A percentile compares a stretch with the other conserved stretches of the same genome.
phyloP scores from a whole-genome alignment of 2,797 vertebrate species.

The Cottoperca gobio region DNA sequence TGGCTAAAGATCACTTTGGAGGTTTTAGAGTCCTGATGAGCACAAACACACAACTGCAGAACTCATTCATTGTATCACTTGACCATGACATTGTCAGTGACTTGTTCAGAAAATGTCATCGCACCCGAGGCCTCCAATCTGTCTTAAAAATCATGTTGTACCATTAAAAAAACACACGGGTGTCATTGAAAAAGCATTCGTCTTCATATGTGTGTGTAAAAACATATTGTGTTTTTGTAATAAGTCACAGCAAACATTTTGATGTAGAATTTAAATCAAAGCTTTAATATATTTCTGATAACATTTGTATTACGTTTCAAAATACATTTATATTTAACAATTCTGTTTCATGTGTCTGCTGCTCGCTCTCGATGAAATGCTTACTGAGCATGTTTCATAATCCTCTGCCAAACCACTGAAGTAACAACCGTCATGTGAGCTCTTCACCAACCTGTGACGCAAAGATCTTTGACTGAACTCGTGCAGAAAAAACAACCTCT shows the following conservation, averaged over 20 bases:
- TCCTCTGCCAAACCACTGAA: neutral
- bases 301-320: too few species aligned
- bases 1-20: neutral
- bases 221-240: too few species aligned
- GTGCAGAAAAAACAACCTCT: neutral
- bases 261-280: neutral
- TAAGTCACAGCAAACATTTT: too few species aligned
- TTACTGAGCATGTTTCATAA: neutral
- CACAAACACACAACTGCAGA: neutral
- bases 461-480: too few species aligned
- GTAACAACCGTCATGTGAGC: neutral
- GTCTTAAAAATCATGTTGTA: neutral
- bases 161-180: neutral
- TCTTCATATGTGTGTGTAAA: too few species aligned
- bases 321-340: too few species aligned
- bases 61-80: neutral
- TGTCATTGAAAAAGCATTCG: neutral
- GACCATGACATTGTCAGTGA: neutral
- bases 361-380: neutral
- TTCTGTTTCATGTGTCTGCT: neutral
- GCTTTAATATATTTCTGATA: neutral
- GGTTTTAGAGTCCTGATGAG: neutral
- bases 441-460: neutral
- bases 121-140: neutral
- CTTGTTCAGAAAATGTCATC: neutral